Evolutionary conservation across 2,888 invertebrate genomes (phyloP).

Genomic region (Drosophila robusta): DNA sequence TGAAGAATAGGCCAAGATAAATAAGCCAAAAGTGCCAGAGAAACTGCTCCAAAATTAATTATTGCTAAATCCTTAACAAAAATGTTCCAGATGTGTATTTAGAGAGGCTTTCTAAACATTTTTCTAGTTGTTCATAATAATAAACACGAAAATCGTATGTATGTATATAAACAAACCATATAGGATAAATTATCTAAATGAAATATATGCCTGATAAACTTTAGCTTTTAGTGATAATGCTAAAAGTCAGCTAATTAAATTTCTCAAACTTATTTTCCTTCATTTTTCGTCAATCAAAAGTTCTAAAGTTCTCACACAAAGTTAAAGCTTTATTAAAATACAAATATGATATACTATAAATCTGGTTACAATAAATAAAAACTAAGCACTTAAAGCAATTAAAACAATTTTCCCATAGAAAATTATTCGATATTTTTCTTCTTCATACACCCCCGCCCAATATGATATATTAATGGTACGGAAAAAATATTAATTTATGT

Average conservation of each 20-base stretch:
- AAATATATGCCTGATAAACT: too few relatives aligned
- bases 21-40: background rate
- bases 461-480: conserved; percentile 3
- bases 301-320: background rate
- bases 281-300: background rate
- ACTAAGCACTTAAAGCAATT: conserved; percentile 9
- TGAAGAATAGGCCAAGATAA: background rate
- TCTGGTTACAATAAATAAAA: background rate
- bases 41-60: background rate
- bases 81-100: background rate
- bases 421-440: background rate
- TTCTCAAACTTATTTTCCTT: background rate
- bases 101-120: background rate
- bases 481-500: conserved; percentile 2
- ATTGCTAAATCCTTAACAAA: background rate
- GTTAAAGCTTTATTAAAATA: background rate
- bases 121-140: background rate
- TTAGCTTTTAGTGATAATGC: too few relatives aligned
- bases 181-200: background rate
- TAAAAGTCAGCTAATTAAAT: too few relatives aligned
- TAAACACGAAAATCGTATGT: background rate
- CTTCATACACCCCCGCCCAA: background rate
- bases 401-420: conserved; percentile 8
- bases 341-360: background rate
- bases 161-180: too few relatives aligned